These are phyloP conservation scores for Iselma pallidipennis DNA, from an alignment of 2,888 invertebrate genomes.

Conservation along the genomic window DNA sequence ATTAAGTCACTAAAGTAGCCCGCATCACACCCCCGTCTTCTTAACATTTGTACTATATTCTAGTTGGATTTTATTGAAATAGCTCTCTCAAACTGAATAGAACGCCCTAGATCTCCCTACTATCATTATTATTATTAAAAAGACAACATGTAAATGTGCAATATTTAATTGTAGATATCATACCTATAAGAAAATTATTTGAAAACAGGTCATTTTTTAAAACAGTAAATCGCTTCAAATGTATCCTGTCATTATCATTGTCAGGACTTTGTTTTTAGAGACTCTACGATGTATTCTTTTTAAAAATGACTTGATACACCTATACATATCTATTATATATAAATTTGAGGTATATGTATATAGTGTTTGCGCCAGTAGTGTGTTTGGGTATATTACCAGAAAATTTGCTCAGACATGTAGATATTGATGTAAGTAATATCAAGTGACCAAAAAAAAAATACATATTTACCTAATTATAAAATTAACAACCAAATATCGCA, in stretches of 20 bases:
- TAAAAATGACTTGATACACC: neutral
- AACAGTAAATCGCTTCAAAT: too few relatives aligned
- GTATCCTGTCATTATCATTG: too few relatives aligned
- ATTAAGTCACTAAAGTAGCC: conserved; percentile 44
- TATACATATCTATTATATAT: too few relatives aligned
- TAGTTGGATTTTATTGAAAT: conserved; percentile 53
- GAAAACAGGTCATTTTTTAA: neutral
- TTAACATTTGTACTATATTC: conserved; percentile 36
- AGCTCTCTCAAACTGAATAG: conserved; percentile 36
- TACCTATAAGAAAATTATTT: neutral
- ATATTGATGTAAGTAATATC: conserved; percentile 33
- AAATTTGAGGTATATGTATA: too few relatives aligned
- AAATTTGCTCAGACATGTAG: conserved; percentile 54
- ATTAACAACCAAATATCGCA: conserved; percentile 3
- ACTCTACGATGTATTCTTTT: too few relatives aligned
- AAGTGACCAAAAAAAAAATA: neutral
- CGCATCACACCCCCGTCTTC: conserved; percentile 48
- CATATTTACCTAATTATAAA: neutral
- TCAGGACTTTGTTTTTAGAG: too few relatives aligned
- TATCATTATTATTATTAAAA: neutral
- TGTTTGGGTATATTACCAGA: conserved; percentile 51
- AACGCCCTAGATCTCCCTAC: neutral
- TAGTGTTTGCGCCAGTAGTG: conserved; percentile 46
- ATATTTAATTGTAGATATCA: neutral
- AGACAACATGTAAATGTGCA: neutral